Base-by-base conservation (phyloP, 2,888 invertebrate species). In the Galeruca laticollis region DNA sequence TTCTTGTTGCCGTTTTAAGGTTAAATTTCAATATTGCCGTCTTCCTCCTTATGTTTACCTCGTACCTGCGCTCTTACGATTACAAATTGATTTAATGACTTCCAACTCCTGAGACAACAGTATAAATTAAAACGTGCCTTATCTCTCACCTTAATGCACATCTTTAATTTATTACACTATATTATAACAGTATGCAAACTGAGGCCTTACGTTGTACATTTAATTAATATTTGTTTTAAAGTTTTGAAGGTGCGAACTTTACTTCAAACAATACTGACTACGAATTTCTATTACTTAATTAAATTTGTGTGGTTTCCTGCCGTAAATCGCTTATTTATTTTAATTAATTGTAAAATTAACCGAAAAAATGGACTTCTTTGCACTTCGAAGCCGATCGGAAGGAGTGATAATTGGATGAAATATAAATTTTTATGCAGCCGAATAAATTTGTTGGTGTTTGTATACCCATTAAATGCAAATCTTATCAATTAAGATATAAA, bases 261-360 rank as follows among this genome's bases (percentile, higher is more conserved):
- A 73, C 71, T 70, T 73, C 73, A 74, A 75, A 72, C 73, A 70
- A 60, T 65, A 73, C 76, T 76, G 76, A 73, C 76, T 71, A 72
- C 67, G 77, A 75, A 78, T 77, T 75, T 75, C 72, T 76, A 78
- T 78, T 73, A 69, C 76, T 77, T 77, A 75, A 77, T 77, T 78
- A 75, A 66, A 73, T 66, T 75, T 74, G 73, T 76, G 69, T 68
- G 49, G 60, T 72, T 71, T 72, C 70, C 69, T 70, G 71, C 68
- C 62, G 67, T 51, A 69, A 73, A 72, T 73, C 72, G 75, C 70
- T 61, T 52, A 31, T 21, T 62, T 47, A 68, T 71, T 71, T 70
- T 61, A 72, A 69, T 60, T 52, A 67, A 40, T 49, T 21, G 20
- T 51, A 47, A 47, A 47, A 40, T 40, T 47, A 2, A 2, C 15